Percentiles rank a stretch among this genome's conserved stretches.
Evolutionary conservation across 2,888 invertebrate species (phyloP).

Genomic region (Chrysotoxum bicinctum): DNA sequence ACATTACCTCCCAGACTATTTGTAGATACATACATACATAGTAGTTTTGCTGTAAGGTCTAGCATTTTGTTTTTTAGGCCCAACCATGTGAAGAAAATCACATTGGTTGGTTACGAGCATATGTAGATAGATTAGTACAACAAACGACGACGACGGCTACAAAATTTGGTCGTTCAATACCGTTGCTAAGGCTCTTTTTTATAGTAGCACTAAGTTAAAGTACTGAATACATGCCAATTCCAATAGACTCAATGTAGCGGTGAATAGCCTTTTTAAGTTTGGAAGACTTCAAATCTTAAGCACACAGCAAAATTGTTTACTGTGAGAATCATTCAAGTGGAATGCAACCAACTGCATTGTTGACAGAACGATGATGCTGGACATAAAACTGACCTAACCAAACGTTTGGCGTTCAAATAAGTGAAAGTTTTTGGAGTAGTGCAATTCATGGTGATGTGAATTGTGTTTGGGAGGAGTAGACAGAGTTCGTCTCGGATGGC

Average conservation of each 20-base stretch:
- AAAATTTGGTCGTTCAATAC: slow-evolving; percentile 59
- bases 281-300: not conserved
- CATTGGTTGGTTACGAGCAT: slow-evolving; percentile 42
- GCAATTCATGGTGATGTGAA: not conserved
- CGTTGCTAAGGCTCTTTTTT: slow-evolving; percentile 26
- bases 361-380: slow-evolving; percentile 54
- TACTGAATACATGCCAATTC: slow-evolving; percentile 46
- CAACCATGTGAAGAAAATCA: slow-evolving; percentile 41
- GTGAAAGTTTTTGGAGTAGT: slow-evolving; percentile 53
- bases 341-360: slow-evolving; percentile 34
- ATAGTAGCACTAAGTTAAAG: not conserved
- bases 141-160: not conserved
- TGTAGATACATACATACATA: too few relatives aligned
- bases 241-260: not conserved
- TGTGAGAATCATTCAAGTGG: slow-evolving; percentile 49
- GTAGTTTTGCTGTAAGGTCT: not conserved
- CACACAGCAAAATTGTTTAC: slow-evolving; percentile 25
- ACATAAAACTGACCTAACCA: slow-evolving; percentile 62
- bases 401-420: slow-evolving; percentile 18
- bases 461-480: not conserved
- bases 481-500: slow-evolving; percentile 24
- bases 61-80: slow-evolving; percentile 17
- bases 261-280: slow-evolving; percentile 46
- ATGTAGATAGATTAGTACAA: not conserved
- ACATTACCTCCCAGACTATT: not conserved